Evolutionary conservation across 2,113 vertebrate species (phyloP).

Genomic region (Nibea coibor): DNA sequence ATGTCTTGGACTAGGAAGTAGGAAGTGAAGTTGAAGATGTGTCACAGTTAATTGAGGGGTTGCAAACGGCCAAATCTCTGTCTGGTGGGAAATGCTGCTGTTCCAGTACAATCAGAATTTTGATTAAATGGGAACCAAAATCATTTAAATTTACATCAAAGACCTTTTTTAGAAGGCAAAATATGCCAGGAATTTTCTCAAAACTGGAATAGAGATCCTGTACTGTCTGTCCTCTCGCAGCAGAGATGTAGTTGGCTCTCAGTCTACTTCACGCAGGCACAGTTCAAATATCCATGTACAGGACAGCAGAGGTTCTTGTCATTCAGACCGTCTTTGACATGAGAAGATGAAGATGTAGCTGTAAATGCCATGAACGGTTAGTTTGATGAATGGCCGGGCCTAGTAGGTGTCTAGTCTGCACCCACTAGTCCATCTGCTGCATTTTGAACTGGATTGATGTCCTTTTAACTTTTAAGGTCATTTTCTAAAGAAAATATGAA

Average conservation of each 20-base stretch:
- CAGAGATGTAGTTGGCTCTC: slow-evolving; percentile 24
- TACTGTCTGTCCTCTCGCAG: slow-evolving; percentile 7
- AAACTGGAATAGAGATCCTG: slow-evolving; percentile 48
- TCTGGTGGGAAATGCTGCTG: slow-evolving; percentile 30
- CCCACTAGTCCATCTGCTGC: not conserved
- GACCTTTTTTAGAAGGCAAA: slow-evolving; percentile 63
- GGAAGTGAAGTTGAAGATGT: slow-evolving; percentile 16
- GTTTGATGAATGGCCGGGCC: not conserved
- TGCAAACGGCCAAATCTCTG: not conserved
- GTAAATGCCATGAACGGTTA: not conserved
- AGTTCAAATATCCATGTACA: slow-evolving; percentile 23
- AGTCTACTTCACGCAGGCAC: slow-evolving; percentile 13
- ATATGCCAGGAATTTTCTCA: slow-evolving; percentile 59
- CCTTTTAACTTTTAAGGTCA: not conserved
- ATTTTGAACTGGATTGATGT: not conserved
- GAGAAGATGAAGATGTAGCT: slow-evolving; percentile 9
- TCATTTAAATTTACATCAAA: slow-evolving; percentile 55
- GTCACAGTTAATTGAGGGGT: slow-evolving; percentile 23
- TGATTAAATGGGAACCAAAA: slow-evolving; percentile 59
- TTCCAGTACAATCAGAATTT: slow-evolving; percentile 38
- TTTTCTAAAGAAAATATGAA: not conserved
- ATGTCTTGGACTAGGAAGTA: not conserved
- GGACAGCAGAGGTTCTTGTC: not conserved
- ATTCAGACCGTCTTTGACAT: not conserved
- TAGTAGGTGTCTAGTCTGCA: slow-evolving; percentile 4